Base-by-base conservation (phyloP, 2,888 invertebrate genomes). In the Cryptocephalus primarius region DNA sequence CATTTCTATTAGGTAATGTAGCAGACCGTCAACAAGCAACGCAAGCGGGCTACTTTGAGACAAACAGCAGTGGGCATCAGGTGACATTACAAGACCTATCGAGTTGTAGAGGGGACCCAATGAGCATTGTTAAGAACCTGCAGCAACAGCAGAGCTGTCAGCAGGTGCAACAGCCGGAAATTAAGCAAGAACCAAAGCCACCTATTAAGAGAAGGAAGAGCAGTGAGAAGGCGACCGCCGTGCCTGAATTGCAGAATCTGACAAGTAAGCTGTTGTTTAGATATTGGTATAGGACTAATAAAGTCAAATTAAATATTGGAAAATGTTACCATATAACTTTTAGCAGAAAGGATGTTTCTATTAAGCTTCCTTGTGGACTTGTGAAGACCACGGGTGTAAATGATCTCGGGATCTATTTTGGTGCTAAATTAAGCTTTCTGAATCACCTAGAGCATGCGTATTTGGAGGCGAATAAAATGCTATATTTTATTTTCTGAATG, bases 111-210 rank as follows among this genome's bases (percentile, higher is more conserved):
- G 84, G 83, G 32, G 85, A 85, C 64, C 83, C 84, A 4, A 84
- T 84, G 82, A 83, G 79, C 62, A 81, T 84, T 62, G 83, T 84
- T 32, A 85, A 85, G 66, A 83, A 82, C 66, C 71, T 83, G 14
- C 68, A 68, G 48, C 68, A 68, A 52, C 65, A 64, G 49, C 68
- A 67, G 49, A 49, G 49, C 34, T 48, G 48, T 31, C 63, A 64
- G 43, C 22, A 63, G 58, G 44, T 67, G 61, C 52, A 51, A 9
- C 60, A 55, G 46, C 58, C 63, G 51, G 60, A 74, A 63, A 56
- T 71, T 58, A 63, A 69, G 55, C 51, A 70, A 59, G 62, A 72
- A 63, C 70, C 57, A 60, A 68, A 62, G 46, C 58, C 48, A 57
- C 71, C 62, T 10, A 58, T 55, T 32, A 67, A 67, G 55, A 57